Base-by-base conservation (phyloP, 2,113 vertebrate genomes). In the Rostratula benghalensis region DNA sequence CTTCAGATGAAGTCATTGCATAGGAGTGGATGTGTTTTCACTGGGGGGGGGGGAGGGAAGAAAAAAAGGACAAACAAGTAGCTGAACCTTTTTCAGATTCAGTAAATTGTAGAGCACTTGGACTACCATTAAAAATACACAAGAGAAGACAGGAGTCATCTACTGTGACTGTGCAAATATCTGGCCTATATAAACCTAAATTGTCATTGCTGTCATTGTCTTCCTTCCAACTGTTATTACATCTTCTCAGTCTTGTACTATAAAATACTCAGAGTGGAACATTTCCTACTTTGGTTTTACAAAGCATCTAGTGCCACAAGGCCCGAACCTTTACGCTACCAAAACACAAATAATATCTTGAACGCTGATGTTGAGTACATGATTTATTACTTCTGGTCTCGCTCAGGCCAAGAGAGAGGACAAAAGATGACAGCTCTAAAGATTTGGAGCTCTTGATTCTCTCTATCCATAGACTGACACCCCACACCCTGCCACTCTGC, bases 221-320 rank as follows among this genome's bases (percentile, higher is more conserved):
- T 83, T 89, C 35, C 51, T 90, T 96, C 90, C 95, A 93, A 94
- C 37, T 53, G n/a, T 67, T 75, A 74, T 63, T 70, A 70, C 23
- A 41, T 70, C 83, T 90, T 90, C 56, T 54, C 84, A 86, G 79
- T 56, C 61, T 75, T 71, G 65, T 89, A 56, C 31, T 79, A 13
- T 75, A 78, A 89, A 82, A 81, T 45, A 60, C 41, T 35, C 56
- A 70, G 46, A 33, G 61, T 30, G 39, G 83, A 95, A 90, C 85
- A 84, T 91, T 92, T 95, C 89, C 88, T 94, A 79, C 90, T 93
- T 95, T 71, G 83, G 92, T 92, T 76, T 92, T 61, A 41, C 19
- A 68, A 13, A 68, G 54, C 30, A 69, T 64, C 43, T 37, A 56
- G 22, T 25, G n/a, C 73, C 48, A 51, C 0, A 0, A 80, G n/a